These are phyloP conservation scores for Rynchops niger DNA, from an alignment of 2,113 vertebrate species.

Conservation along the genomic window DNA sequence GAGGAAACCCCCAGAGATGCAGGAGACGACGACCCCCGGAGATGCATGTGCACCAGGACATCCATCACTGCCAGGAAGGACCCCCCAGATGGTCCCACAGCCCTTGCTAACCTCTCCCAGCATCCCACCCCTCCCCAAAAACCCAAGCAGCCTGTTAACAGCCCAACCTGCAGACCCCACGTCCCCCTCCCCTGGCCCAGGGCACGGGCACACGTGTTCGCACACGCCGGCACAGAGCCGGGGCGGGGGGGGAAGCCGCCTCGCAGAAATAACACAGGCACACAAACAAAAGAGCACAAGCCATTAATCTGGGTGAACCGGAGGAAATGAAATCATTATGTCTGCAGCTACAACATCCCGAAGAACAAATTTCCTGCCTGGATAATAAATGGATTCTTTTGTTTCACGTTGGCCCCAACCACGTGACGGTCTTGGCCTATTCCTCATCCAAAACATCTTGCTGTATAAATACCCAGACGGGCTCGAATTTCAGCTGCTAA, in stretches of 20 bases:
- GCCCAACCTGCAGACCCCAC: not conserved
- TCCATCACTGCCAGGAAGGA: not conserved
- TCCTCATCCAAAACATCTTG: constrained; percentile 75
- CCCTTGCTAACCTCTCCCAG: not conserved
- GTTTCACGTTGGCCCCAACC: constrained; percentile 69
- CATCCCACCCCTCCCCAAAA: not conserved
- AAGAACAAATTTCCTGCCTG: constrained; percentile 84
- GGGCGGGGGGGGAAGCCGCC: not conserved
- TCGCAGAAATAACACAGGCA: constrained; percentile 54
- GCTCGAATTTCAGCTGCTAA: constrained; percentile 70
- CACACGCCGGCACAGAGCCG: not conserved
- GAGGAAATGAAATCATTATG: constrained; percentile 85
- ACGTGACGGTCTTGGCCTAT: constrained; percentile 68
- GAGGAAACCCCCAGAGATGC: not conserved
- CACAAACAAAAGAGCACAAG: constrained; percentile 61
- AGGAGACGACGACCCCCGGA: not conserved
- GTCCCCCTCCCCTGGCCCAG: not conserved
- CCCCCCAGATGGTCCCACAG: not conserved
- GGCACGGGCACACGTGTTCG: not conserved
- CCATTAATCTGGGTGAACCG: constrained; percentile 75
- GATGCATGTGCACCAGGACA: not conserved
- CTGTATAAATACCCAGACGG: constrained; percentile 72
- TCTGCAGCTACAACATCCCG: constrained; percentile 78
- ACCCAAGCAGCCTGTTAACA: not conserved
- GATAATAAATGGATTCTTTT: constrained; percentile 85